Percentiles rank a stretch among this genome's conserved stretches.
Evolutionary conservation across 2,113 vertebrate species (phyloP).

Genomic region (Heterochromis multidens): DNA sequence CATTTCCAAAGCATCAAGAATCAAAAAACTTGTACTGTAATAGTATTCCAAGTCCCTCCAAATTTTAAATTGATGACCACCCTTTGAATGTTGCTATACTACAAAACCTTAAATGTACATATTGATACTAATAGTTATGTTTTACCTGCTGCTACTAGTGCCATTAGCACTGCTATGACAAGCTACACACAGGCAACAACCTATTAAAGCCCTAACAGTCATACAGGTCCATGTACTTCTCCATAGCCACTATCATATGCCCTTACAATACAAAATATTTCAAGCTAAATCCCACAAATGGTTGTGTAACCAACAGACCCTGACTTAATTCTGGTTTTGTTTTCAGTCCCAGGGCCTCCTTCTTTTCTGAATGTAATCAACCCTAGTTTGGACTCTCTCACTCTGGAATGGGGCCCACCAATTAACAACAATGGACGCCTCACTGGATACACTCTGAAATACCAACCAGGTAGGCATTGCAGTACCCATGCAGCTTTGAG

Average conservation of each 20-base stretch:
- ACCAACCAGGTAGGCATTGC: constrained; percentile 79
- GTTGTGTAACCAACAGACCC: too few species aligned
- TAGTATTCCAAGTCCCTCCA: neutral
- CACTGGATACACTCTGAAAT: constrained; percentile 86
- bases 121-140: neutral
- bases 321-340: neutral
- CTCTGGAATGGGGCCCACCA: constrained; percentile 89
- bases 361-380: constrained; percentile 82
- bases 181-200: neutral
- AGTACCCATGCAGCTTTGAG: too few species aligned
- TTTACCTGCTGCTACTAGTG: neutral
- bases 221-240: neutral
- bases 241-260: neutral
- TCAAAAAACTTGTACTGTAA: neutral
- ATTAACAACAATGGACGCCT: constrained; percentile 85
- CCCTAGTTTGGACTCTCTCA: constrained; percentile 83
- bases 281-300: neutral
- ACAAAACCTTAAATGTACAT: neutral
- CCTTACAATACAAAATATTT: neutral
- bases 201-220: neutral
- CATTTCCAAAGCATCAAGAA: neutral
- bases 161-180: neutral
- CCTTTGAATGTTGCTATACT: neutral
- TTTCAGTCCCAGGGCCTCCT: constrained; percentile 86
- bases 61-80: neutral